phyloP scores from a whole-genome alignment of 1,140 invertebrate species.

The Drosophila varians region DNA sequence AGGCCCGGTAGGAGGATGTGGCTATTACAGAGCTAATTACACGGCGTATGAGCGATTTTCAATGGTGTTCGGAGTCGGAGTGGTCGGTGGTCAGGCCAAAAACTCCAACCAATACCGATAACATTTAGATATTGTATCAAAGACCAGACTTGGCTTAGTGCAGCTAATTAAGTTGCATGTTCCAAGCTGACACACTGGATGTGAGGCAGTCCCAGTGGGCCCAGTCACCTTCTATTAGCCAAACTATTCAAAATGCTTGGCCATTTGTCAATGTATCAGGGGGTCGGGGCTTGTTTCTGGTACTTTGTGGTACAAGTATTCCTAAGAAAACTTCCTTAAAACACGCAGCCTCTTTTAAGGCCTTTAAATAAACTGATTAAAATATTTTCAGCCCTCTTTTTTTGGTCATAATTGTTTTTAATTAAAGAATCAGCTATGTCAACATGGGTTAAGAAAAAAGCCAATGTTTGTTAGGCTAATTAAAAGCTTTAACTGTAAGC shows the following conservation, averaged over 20 bases:
- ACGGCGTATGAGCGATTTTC: constrained; percentile 53
- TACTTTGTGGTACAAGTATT: constrained; percentile 8
- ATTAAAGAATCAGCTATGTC: background rate
- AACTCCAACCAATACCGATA: constrained; percentile 31
- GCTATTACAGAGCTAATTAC: constrained; percentile 52
- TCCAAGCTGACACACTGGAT: constrained; percentile 37
- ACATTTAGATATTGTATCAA: constrained; percentile 24
- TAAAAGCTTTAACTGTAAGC: background rate
- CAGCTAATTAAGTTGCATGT: constrained; percentile 69
- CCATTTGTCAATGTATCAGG: constrained; percentile 38
- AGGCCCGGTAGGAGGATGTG: constrained; percentile 35
- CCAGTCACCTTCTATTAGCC: constrained; percentile 58
- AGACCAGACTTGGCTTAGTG: constrained; percentile 1
- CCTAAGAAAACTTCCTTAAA: constrained; percentile 13
- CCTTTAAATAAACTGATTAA: constrained; percentile 17
- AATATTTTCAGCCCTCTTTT: constrained; percentile 14
- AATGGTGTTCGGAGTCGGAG: too few species aligned
- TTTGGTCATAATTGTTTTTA: background rate
- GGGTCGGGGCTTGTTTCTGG: constrained; percentile 11
- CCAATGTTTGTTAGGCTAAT: background rate
- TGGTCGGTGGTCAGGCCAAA: constrained; percentile 17
- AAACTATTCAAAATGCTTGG: constrained; percentile 55
- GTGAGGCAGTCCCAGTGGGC: constrained; percentile 39
- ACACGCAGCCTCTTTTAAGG: background rate
- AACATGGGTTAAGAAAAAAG: constrained; percentile 19